Base-by-base conservation (phyloP, 1,140 invertebrate species). In the Drosophila burlai region DNA sequence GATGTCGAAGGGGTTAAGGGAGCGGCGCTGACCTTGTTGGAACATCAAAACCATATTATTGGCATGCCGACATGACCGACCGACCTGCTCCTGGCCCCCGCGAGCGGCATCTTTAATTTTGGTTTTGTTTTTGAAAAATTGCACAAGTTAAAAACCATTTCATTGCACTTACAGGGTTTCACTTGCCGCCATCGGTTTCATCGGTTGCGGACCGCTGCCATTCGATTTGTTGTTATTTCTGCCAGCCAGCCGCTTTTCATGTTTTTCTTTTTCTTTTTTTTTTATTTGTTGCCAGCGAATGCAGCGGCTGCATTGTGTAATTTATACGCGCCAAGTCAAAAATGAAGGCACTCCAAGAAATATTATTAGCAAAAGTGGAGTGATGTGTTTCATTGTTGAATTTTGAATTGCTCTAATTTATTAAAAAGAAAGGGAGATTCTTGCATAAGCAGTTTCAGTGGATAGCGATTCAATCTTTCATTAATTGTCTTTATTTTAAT, bases 101-200 rank as follows among this genome's bases (percentile, higher is more conserved):
- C 42, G 50, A 49, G 38, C 36, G 61, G 26, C 45, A 64, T 49
- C 66, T 77, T 72, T 58, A 62, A 31, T 58, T 65, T 62, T 61
- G 38, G 47, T 74, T 16, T 36, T 26, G 59, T 52, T 81, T 75
- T 72, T 89, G 84, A 89, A 87, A 89, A 89, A 89, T 89, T 84
- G 85, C 81, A 81, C 81, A 90, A 85, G 84, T 90, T 89, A 82
- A 89, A 89, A 90, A 79, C 81, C 85, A 89, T 89, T 89, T 89
- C 85, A 89, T 89, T 89, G 85, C 85, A 89, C 84, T 89, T 89
- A 82, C 66, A 80, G 85, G 85, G 85, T 82, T 89, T 89, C 85
- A 90, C 85, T 82, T 81, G 84, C 58, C 62, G 75, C 75, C 77
- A 64, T 61, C 76, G 59, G 52, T 57, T 40, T 57, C 54, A 40